Conservation (phyloP, 2,888 invertebrate species). For the Agonopterix alstromeriana region DNA sequence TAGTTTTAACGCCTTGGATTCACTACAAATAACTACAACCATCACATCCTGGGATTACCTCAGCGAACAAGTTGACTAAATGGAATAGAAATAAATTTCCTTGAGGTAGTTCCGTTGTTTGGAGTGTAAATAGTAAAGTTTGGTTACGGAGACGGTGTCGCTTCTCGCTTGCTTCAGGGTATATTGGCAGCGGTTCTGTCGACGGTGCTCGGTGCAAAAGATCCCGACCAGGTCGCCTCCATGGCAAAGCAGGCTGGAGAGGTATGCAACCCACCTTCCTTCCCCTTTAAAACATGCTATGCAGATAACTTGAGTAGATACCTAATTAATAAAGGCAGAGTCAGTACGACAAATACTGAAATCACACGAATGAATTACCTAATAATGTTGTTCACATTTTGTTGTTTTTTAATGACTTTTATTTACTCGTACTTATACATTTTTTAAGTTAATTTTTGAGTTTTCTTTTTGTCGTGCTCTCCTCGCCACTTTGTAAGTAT, state of each 20-base stretch:
- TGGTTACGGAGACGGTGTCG: conserved; percentile 73
- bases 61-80: conserved; percentile 26
- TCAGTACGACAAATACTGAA: too few species aligned
- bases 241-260: conserved; percentile 97
- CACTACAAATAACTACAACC: conserved; percentile 53
- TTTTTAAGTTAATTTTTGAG: too few species aligned
- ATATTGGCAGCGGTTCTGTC: conserved; percentile 94
- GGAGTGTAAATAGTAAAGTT: conserved; percentile 69
- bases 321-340: too few species aligned
- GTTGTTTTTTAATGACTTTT: too few species aligned
- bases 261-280: conserved; percentile 83
- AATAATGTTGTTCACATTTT: too few species aligned
- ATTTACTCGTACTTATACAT: too few species aligned
- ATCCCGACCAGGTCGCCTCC: conserved; percentile 93
- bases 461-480: too few species aligned
- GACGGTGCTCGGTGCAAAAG: conserved; percentile 92
- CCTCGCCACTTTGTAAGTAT: too few species aligned
- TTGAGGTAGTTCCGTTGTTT: conserved; percentile 49
- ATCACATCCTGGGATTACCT: conserved; percentile 48
- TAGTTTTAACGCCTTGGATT: conserved; percentile 50
- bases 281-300: conserved; percentile 26
- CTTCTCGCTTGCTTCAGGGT: conserved; percentile 86
- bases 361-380: too few species aligned
- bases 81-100: conserved; percentile 13
- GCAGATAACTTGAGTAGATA: neutral